Base-by-base conservation (phyloP, 2,888 invertebrate species). In the Gastrophysa polygoni region DNA sequence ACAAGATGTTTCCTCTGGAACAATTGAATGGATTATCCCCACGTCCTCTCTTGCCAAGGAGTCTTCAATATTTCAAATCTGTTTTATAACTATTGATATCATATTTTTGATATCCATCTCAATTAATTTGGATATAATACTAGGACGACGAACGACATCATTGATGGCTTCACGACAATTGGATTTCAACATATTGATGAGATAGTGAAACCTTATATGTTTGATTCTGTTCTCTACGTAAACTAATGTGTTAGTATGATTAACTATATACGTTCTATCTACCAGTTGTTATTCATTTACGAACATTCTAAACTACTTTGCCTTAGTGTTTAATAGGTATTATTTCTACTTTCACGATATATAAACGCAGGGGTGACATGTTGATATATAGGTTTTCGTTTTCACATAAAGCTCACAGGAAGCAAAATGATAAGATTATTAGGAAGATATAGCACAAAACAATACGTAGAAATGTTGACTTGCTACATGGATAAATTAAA, bases 331-430 rank as follows among this genome's bases (percentile, higher is more conserved):
- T n/a, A n/a, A n/a, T n/a, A n/a, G n/a, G n/a, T 48, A 29, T 21
- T 20, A 48, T 16, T 20, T 52, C 21, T 18, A 54, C 10, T 16
- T 24, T 21, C 34, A 16, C 16, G 38, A 54, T 43, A 24, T 24
- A 43, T 43, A 43, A 21, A 43, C 29, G 77, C 75, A 77, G 78
- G 78, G 78, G 78, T 78, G 78, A 78, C 78, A 78, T 73, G 69
- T 78, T 77, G 77, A 77, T 77, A 73, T 69, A 70, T 70, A 71
- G 63, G 71, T 65, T 63, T 47, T 49, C 60, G 63, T 59, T 59
- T 18, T 56, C 65, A 67, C 52, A 64, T 61, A 64, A 63, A 59
- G 57, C 58, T 61, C 38, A 52, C 20, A 52, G 29, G 21, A 54
- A 43, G 43, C 54, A 54, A 20, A 24, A 63, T 28, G 43, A 57